Conservation (phyloP, 2,888 invertebrate species). For the Dichetophora obliterata region DNA sequence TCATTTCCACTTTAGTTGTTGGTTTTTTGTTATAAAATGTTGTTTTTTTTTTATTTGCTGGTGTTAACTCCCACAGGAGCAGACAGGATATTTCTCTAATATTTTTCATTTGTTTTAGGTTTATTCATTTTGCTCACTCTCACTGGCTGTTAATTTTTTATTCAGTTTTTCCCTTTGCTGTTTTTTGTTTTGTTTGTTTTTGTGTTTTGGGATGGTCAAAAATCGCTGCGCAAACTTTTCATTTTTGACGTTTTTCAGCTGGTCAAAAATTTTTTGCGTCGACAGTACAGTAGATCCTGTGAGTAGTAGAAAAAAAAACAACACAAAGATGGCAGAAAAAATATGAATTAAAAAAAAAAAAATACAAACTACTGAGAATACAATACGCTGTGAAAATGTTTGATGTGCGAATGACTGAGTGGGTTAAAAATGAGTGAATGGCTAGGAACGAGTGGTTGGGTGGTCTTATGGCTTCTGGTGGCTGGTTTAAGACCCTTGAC, state of each 20-base stretch:
- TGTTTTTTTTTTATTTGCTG: constrained; percentile 4
- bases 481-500: not conserved
- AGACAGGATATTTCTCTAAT: constrained; percentile 43
- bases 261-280: constrained; percentile 47
- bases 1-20: constrained; percentile 20
- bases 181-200: constrained; percentile 40
- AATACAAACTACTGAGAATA: constrained; percentile 45
- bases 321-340: not conserved
- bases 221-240: constrained; percentile 45
- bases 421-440: not conserved
- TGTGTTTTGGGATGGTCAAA: not conserved
- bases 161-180: constrained; percentile 37
- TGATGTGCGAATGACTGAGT: constrained; percentile 44
- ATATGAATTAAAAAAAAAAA: not conserved
- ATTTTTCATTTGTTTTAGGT: constrained; percentile 38
- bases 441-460: not conserved
- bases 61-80: constrained; percentile 27
- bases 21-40: not conserved
- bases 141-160: not conserved
- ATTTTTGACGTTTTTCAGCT: constrained; percentile 51
- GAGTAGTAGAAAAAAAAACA: not conserved
- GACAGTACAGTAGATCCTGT: constrained; percentile 6
- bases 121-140: constrained; percentile 1
- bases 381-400: constrained; percentile 34
- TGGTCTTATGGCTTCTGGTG: not conserved